phyloP scores from a whole-genome alignment of 2,888 invertebrate genomes.

The Cryptus armator region DNA sequence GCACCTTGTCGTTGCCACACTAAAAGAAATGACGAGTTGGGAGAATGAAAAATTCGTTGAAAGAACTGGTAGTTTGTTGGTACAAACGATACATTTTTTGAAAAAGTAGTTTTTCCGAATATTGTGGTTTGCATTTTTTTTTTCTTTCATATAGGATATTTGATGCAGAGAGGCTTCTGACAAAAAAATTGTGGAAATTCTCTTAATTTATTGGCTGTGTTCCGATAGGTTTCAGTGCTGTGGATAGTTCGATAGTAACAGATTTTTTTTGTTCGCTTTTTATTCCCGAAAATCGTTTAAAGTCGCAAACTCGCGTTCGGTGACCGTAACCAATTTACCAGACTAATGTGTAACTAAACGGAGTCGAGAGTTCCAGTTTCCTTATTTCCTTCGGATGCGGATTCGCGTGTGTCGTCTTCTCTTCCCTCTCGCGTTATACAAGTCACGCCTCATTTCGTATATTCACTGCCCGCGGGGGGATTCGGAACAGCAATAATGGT shows the following conservation, averaged over 20 bases:
- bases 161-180: not conserved
- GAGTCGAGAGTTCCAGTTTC: conserved; percentile 16
- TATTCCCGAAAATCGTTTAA: not conserved
- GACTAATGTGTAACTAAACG: not conserved
- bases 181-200: not conserved
- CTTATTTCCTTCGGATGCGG: conserved; percentile 9
- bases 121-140: no score
- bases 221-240: not conserved
- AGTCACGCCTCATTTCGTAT: conserved; percentile 52
- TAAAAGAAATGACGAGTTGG: no score
- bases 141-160: no score
- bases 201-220: not conserved
- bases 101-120: no score
- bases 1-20: no score
- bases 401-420: not conserved
- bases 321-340: not conserved
- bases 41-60: no score
- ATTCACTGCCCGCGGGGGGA: conserved; percentile 32
- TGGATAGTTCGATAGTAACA: not conserved
- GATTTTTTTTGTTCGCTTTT: not conserved
- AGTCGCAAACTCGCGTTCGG: not conserved
- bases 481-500: conserved; percentile 52
- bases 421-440: conserved; percentile 29
- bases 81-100: no score
- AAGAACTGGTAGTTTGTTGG: no score